A percentile compares a stretch with the other conserved stretches of the same genome.
Evolutionary conservation across 2,113 vertebrate genomes (phyloP).

Genomic region (Notechis scutatus): DNA sequence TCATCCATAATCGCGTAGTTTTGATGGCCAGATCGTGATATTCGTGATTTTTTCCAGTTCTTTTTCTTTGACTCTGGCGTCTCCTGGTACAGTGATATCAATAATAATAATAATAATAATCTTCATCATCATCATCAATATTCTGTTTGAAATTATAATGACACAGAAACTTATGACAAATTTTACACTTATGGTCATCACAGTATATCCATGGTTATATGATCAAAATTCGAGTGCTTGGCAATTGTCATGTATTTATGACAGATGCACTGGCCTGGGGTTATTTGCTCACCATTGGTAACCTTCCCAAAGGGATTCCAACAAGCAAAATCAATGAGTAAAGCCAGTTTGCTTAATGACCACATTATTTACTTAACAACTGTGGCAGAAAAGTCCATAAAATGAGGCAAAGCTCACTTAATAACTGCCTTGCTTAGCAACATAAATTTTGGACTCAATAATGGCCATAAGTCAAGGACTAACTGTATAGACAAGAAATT

Average conservation of each 20-base stretch:
- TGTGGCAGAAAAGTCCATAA: not conserved
- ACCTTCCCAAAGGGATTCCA: not conserved
- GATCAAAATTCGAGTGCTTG: not conserved
- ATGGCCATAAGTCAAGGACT: not conserved
- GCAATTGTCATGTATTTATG: not conserved
- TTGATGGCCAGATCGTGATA: no score
- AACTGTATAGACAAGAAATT: not conserved
- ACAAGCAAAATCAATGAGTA: not conserved
- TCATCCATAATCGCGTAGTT: no score
- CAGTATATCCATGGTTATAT: not conserved
- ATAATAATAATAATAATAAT: no score
- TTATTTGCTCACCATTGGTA: not conserved
- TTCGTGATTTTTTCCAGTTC: no score
- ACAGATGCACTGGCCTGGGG: not conserved
- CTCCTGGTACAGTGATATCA: no score
- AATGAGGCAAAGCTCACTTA: not conserved
- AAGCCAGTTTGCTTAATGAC: not conserved
- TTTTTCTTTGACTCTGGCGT: no score
- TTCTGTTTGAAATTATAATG: not conserved
- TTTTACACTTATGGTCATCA: not conserved
- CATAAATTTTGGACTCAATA: not conserved
- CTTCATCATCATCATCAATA: no score
- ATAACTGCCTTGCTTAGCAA: not conserved
- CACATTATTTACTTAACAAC: not conserved
- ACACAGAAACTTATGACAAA: not conserved